Evolutionary conservation across 2,113 vertebrate genomes (phyloP).

Genomic region (Silurus asotus): DNA sequence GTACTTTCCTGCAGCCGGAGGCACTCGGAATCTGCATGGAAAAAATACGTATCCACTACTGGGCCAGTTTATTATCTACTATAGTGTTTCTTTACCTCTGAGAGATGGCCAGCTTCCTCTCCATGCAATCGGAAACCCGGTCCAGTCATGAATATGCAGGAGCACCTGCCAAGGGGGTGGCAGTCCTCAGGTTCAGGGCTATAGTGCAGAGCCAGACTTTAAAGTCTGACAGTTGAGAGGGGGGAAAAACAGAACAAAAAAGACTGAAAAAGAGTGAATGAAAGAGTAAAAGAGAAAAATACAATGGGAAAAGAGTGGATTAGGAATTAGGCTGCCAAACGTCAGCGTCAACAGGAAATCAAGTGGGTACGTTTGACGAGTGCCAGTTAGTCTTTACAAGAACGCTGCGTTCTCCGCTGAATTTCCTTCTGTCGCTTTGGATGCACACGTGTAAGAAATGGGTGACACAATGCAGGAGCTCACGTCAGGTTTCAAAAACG

Average conservation of each 20-base stretch:
- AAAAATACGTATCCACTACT: constrained; percentile 61
- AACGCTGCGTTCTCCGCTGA: background rate
- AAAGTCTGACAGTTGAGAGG: constrained; percentile 33
- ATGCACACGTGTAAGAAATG: background rate
- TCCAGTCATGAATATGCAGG: constrained; percentile 74
- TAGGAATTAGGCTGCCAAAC: constrained; percentile 21
- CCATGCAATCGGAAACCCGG: constrained; percentile 53
- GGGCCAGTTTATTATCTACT: constrained; percentile 33
- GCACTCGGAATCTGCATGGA: constrained; percentile 54
- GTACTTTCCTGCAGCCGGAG: constrained; percentile 40
- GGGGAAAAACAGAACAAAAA: background rate
- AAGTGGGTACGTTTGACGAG: background rate
- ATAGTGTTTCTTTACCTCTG: constrained; percentile 51
- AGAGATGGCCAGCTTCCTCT: constrained; percentile 65
- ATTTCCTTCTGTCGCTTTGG: background rate
- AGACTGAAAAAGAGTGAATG: background rate
- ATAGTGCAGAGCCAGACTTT: constrained; percentile 61
- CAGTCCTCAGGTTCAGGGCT: constrained; percentile 64
- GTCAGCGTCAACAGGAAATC: constrained; percentile 31
- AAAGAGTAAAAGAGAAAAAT: background rate
- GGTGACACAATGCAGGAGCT: background rate
- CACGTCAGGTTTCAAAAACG: background rate
- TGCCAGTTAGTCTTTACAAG: background rate
- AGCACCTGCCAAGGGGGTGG: constrained; percentile 69
- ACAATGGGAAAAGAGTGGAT: constrained; percentile 11